These are phyloP conservation scores for Formica exsecta DNA, from an alignment of 1,140 invertebrate genomes.

Conservation along the genomic window DNA sequence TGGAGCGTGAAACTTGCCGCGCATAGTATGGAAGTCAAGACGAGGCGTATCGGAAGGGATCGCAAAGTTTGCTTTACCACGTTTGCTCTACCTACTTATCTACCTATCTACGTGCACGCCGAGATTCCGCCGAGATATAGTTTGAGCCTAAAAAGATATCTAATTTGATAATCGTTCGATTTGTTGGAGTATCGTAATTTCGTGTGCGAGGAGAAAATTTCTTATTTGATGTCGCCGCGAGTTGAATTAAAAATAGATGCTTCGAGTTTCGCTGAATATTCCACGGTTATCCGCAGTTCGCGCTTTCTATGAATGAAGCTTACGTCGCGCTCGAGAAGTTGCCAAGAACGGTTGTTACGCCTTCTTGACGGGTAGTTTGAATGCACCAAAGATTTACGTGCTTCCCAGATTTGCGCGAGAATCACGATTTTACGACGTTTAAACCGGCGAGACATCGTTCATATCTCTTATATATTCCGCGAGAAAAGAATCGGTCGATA, in stretches of 20 bases:
- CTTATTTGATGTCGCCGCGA: not conserved
- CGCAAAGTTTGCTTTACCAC: conserved; percentile 27
- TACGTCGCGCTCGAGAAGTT: conserved; percentile 23
- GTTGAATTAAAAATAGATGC: not conserved
- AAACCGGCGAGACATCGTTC: not conserved
- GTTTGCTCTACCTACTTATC: not conserved
- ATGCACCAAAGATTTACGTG: conserved; percentile 46
- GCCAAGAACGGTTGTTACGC: conserved; percentile 41
- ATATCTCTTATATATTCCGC: not conserved
- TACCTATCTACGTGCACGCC: conserved; percentile 6
- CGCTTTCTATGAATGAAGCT: not conserved
- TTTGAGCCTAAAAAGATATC: conserved; percentile 6
- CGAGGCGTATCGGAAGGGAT: conserved; percentile 21
- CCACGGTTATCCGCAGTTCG: not conserved
- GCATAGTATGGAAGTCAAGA: conserved; percentile 19
- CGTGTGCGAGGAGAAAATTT: not conserved
- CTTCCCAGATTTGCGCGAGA: conserved; percentile 23
- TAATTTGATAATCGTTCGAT: conserved; percentile 49
- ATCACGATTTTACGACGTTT: conserved; percentile 42
- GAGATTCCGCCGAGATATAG: conserved; percentile 6
- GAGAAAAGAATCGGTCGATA: not conserved
- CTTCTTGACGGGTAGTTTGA: conserved; percentile 12
- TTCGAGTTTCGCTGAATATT: conserved; percentile 18
- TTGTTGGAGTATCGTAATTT: conserved; percentile 23
- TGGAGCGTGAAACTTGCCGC: conserved; percentile 27